Conservation (phyloP, 2,888 invertebrate species). For the Ennomos quercinarius region DNA sequence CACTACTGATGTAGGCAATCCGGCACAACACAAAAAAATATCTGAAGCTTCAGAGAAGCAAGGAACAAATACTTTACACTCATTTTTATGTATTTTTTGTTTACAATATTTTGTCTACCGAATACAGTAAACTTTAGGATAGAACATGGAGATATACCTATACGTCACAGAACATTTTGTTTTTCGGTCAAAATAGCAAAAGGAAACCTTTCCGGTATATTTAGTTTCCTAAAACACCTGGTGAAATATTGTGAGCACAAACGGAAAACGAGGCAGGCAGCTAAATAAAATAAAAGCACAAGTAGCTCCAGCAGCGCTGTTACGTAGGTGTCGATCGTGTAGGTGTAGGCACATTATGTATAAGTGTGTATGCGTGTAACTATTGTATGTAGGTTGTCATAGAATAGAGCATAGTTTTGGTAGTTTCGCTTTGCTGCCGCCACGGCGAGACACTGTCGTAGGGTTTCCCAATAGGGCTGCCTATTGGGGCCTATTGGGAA, state of each 20-base stretch:
- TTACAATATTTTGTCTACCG: too few species aligned
- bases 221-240: slow-evolving; percentile 10
- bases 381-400: slow-evolving; percentile 19
- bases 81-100: too few species aligned
- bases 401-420: slow-evolving; percentile 27
- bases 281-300: slow-evolving; percentile 42
- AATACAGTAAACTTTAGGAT: too few species aligned
- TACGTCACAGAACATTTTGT: background rate
- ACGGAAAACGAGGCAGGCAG: slow-evolving; percentile 19
- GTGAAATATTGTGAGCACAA: slow-evolving; percentile 20
- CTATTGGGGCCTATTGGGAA: too few species aligned
- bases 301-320: slow-evolving; percentile 13
- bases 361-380: slow-evolving; percentile 29
- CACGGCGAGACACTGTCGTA: slow-evolving; percentile 65
- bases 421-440: slow-evolving; percentile 51
- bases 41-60: too few species aligned
- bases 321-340: background rate
- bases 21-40: too few species aligned
- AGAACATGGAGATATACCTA: too few species aligned
- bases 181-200: slow-evolving; percentile 8
- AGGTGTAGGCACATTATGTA: background rate
- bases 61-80: too few species aligned
- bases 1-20: too few species aligned
- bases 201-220: slow-evolving; percentile 4
- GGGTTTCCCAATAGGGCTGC: slow-evolving; percentile 64